Percentiles rank a stretch among this genome's conserved stretches.
Evolutionary conservation across 1,140 invertebrate species (phyloP).

Genomic region (Musca vetustissima): DNA sequence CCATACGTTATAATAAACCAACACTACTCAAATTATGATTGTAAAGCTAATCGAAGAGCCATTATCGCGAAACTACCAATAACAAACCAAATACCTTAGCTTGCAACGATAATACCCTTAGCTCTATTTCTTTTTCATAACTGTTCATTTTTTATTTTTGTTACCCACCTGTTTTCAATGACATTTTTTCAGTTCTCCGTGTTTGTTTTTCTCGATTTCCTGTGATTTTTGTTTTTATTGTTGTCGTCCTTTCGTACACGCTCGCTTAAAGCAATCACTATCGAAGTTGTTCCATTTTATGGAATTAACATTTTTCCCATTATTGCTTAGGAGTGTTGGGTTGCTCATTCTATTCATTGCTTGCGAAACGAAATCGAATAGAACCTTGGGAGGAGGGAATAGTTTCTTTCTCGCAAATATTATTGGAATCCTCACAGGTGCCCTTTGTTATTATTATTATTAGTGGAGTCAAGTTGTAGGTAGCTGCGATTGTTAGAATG

Average conservation of each 20-base stretch:
- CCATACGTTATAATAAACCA: no score
- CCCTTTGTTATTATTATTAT: neutral
- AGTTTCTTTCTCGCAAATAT: neutral
- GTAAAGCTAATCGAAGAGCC: no score
- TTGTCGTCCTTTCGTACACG: no score
- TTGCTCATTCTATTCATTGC: no score
- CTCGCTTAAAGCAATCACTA: no score
- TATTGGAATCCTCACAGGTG: slow-evolving; percentile 5
- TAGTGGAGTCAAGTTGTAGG: slow-evolving; percentile 2
- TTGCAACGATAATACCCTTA: no score
- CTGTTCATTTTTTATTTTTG: neutral
- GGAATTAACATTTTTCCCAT: slow-evolving; percentile 11
- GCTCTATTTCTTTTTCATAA: neutral
- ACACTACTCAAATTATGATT: no score
- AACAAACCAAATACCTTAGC: no score
- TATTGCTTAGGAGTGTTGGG: slow-evolving; percentile 11
- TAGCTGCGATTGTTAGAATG: neutral
- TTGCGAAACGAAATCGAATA: no score
- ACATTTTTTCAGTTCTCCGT: neutral
- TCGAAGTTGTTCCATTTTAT: slow-evolving; percentile 7
- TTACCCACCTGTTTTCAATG: slow-evolving; percentile 11
- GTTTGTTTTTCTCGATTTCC: neutral
- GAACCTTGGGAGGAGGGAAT: no score
- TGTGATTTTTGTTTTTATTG: no score
- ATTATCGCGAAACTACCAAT: no score